A percentile compares a stretch with the other conserved stretches of the same genome.
Evolutionary conservation across 2,797 vertebrate genomes (phyloP).

Genomic region (Hoplostethus atlanticus): DNA sequence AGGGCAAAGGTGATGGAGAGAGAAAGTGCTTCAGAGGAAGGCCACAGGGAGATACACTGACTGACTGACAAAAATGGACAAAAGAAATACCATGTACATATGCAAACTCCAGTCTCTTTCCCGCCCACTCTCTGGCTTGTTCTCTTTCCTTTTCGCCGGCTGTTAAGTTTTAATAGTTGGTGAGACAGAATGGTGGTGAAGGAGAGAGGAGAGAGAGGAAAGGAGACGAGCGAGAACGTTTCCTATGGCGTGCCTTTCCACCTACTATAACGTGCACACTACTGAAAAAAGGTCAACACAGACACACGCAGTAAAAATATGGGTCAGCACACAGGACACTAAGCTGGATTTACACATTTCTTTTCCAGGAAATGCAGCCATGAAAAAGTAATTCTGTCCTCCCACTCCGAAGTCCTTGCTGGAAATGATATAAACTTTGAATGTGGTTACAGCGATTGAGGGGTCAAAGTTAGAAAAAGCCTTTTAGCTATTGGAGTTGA

Average conservation of each 20-base stretch:
- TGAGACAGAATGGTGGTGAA: no score
- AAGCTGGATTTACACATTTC: constrained; percentile 1
- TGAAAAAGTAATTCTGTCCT: no score
- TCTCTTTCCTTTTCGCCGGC: not conserved
- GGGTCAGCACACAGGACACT: not conserved
- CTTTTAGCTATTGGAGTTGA: no score
- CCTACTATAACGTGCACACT: not conserved
- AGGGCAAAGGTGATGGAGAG: not conserved
- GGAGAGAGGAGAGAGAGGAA: not conserved
- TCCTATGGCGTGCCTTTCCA: not conserved
- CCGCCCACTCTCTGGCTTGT: not conserved
- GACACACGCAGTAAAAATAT: not conserved
- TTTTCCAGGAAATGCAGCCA: not conserved
- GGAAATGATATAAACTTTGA: no score
- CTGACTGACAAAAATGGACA: not conserved
- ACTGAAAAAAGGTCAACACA: not conserved
- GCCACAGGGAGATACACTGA: not conserved
- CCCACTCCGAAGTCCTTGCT: no score
- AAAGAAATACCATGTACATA: no score
- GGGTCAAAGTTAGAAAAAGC: no score
- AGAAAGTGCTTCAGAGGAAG: not conserved
- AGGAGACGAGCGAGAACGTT: not conserved
- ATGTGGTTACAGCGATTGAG: no score
- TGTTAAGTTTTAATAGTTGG: constrained; percentile 10
- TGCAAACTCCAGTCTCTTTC: not conserved